phyloP scores from a whole-genome alignment of 2,113 vertebrate genomes.

The Numida meleagris region DNA sequence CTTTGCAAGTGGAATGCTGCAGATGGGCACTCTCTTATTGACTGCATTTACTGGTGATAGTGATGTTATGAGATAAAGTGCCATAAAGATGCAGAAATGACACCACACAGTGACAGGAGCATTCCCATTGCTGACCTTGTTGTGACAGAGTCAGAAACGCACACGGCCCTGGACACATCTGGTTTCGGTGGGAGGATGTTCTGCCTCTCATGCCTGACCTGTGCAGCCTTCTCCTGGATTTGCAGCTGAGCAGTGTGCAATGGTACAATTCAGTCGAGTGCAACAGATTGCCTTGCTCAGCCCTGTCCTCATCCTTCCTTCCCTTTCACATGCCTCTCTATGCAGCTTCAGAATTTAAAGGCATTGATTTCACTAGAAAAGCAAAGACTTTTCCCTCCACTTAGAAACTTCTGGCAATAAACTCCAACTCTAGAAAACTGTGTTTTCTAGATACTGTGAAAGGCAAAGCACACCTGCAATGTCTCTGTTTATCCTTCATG shows the following conservation, averaged over 20 bases:
- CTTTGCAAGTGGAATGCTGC: neutral
- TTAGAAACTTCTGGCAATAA: neutral
- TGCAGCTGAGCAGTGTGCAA: neutral
- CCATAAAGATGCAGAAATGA: neutral
- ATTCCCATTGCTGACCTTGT: neutral
- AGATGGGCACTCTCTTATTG: neutral
- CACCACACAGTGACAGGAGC: neutral
- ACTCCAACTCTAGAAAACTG: neutral
- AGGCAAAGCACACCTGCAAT: neutral
- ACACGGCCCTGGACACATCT: rapidly evolving
- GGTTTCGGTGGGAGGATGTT: rapidly evolving
- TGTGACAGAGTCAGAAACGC: neutral
- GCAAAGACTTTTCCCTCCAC: neutral
- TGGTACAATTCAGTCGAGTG: neutral
- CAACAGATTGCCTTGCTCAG: neutral
- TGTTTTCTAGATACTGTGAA: neutral
- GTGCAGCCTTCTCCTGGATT: neutral
- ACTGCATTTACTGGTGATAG: neutral
- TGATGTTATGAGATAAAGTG: neutral
- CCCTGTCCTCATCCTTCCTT: neutral
- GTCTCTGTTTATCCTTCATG: neutral
- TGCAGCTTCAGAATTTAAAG: neutral
- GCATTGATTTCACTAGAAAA: neutral
- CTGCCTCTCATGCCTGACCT: rapidly evolving
- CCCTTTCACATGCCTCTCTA: neutral